Evolutionary conservation across 2,797 vertebrate genomes (phyloP).

Genomic region (Alosa sapidissima): DNA sequence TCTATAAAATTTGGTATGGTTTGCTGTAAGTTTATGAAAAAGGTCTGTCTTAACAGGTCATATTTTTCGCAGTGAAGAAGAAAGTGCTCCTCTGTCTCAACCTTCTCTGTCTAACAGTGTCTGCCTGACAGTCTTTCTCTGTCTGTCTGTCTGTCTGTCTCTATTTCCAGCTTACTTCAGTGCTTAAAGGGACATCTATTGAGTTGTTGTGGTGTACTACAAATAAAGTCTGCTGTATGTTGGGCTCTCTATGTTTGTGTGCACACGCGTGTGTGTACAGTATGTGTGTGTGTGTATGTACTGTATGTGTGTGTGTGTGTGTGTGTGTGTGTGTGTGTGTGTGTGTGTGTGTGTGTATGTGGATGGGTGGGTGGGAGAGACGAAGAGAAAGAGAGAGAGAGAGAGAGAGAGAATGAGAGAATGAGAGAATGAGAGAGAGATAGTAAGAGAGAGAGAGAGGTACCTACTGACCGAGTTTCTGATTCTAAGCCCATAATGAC

Average conservation of each 20-base stretch:
- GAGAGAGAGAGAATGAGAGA: constrained; percentile 26
- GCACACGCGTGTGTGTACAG: not conserved
- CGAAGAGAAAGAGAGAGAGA: not conserved
- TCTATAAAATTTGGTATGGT: too few relatives aligned
- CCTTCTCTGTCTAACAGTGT: not conserved
- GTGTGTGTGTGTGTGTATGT: not conserved
- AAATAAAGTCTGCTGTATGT: not conserved
- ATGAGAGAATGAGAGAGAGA: not conserved
- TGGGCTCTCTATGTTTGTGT: not conserved
- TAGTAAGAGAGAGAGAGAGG: constrained; percentile 10
- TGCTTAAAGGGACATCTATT: not conserved
- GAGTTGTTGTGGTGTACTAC: not conserved
- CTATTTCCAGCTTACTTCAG: not conserved
- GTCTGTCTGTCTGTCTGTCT: not conserved
- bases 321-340: not conserved
- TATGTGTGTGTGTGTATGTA: not conserved
- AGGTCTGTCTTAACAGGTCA: too few relatives aligned
- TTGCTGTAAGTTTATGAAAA: too few relatives aligned
- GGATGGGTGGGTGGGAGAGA: not conserved
- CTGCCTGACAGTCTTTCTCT: not conserved
- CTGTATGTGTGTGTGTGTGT: not conserved
- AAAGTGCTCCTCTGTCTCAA: too few relatives aligned
- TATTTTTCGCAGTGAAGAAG: too few relatives aligned
- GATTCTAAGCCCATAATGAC: constrained; percentile 60
- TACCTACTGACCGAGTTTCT: constrained; percentile 44